These are phyloP conservation scores for Acyrthosiphon pisum DNA, from an alignment of 1,140 invertebrate species.

Conservation along the genomic window DNA sequence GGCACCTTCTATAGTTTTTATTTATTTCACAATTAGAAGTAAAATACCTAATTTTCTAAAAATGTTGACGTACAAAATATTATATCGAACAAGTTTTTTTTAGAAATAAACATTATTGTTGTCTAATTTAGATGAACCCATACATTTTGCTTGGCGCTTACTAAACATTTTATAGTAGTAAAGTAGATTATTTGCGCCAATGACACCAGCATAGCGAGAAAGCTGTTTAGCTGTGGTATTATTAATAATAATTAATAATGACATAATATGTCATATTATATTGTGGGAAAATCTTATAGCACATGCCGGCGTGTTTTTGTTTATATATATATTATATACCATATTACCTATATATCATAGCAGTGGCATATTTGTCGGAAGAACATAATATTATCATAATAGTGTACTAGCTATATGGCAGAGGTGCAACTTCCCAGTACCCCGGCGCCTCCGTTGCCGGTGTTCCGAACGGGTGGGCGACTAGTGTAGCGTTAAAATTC, in stretches of 20 bases:
- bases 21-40: background rate
- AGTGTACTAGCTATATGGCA: background rate
- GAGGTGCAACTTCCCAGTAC: background rate
- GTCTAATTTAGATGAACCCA: background rate
- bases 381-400: background rate
- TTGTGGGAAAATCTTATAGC: background rate
- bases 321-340: background rate
- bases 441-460: background rate
- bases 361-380: background rate
- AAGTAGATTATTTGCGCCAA: background rate
- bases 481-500: constrained; percentile 23
- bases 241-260: background rate
- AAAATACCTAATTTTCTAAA: background rate
- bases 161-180: background rate
- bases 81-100: background rate
- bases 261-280: background rate
- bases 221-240: background rate
- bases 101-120: background rate
- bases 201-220: background rate
- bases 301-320: background rate
- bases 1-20: background rate
- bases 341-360: background rate
- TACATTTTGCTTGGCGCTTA: background rate
- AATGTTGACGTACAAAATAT: background rate
- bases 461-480: constrained; percentile 19